Evolutionary conservation across 1,140 invertebrate genomes (phyloP).

Genomic region (Lepidurus packardi): DNA sequence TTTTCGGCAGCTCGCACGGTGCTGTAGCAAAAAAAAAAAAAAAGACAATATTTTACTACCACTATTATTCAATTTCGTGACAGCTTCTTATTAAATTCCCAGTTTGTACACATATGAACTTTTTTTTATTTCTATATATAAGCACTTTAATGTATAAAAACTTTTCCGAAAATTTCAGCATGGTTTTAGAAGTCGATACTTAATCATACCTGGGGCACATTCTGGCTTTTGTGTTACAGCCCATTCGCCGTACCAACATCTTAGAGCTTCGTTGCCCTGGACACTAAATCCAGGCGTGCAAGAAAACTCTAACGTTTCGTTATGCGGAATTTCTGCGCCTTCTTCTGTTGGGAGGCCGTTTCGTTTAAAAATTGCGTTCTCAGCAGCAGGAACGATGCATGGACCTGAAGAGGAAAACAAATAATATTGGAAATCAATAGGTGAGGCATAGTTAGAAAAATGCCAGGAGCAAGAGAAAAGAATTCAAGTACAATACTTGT

Average conservation of each 20-base stretch:
- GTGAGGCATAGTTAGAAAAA: background rate
- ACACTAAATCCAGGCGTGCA: slow-evolving; percentile 62
- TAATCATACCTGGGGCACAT: slow-evolving; percentile 59
- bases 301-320: slow-evolving; percentile 57
- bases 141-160: too few relatives aligned
- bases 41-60: background rate
- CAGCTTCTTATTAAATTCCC: too few relatives aligned
- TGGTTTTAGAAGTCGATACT: background rate
- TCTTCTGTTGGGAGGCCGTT: slow-evolving; percentile 48
- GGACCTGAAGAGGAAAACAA: slow-evolving; percentile 50
- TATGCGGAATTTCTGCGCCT: slow-evolving; percentile 54
- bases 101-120: too few relatives aligned
- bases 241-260: slow-evolving; percentile 74
- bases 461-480: background rate
- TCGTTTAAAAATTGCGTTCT: slow-evolving; percentile 56
- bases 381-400: slow-evolving; percentile 57
- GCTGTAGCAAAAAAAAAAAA: slow-evolving; percentile 45
- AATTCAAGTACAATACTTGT: slow-evolving; percentile 56
- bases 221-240: slow-evolving; percentile 63
- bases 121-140: too few relatives aligned
- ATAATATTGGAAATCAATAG: slow-evolving; percentile 11
- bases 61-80: slow-evolving; percentile 26
- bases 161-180: background rate
- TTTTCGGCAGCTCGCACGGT: slow-evolving; percentile 65
- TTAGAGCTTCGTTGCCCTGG: slow-evolving; percentile 60